These are phyloP conservation scores for Thumatha senex DNA, from an alignment of 2,888 invertebrate genomes.

Conservation along the genomic window DNA sequence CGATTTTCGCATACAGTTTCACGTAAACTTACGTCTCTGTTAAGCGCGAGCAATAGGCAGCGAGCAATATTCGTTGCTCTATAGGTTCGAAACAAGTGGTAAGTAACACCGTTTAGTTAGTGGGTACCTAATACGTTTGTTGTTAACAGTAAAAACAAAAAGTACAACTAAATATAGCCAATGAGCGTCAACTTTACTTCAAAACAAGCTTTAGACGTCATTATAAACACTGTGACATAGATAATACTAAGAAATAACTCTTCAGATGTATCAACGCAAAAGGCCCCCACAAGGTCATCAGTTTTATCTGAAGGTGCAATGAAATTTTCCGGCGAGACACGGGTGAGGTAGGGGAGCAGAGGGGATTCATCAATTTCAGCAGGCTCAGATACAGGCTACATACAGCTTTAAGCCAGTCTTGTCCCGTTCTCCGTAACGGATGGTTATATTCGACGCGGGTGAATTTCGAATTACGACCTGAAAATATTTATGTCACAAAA, in stretches of 20 bases:
- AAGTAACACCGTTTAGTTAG: too few species aligned
- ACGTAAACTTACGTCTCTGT: too few species aligned
- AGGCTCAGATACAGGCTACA: conserved; percentile 29
- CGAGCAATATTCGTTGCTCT: too few species aligned
- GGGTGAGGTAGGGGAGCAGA: conserved; percentile 14
- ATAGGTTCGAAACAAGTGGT: too few species aligned
- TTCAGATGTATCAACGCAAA: conserved; percentile 17
- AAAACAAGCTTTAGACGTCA: neutral
- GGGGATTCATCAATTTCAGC: conserved; percentile 46
- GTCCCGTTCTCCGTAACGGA: conserved; percentile 17
- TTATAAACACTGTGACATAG: neutral
- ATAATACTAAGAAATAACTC: neutral
- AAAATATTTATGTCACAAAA: conserved; percentile 5
- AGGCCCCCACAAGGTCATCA: conserved; percentile 22
- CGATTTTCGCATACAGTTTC: too few species aligned
- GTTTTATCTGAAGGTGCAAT: conserved; percentile 38
- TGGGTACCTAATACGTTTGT: neutral
- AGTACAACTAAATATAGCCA: neutral
- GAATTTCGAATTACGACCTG: conserved; percentile 24
- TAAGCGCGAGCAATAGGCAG: too few species aligned
- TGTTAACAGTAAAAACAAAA: too few species aligned
- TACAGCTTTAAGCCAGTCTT: conserved; percentile 29
- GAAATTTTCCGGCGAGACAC: conserved; percentile 47
- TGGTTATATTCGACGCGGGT: conserved; percentile 14
- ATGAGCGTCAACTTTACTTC: neutral